Evolutionary conservation across 2,797 vertebrate species (phyloP).

Genomic region (Sebastes nivosus): DNA sequence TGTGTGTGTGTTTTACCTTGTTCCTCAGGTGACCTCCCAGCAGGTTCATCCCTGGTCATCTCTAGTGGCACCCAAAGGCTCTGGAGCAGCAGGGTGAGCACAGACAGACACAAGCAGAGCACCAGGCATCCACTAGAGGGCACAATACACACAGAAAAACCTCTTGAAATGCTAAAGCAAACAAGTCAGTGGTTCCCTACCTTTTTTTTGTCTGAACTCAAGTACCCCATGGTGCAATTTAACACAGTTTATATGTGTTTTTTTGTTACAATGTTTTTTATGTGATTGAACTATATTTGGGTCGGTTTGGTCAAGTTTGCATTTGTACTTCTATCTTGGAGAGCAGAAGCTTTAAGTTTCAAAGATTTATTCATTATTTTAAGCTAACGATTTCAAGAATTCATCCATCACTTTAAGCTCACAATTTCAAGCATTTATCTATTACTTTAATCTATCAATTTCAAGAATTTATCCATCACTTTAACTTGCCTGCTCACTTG

Average conservation of each 20-base stretch:
- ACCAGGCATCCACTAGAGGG: slow-evolving; percentile 78
- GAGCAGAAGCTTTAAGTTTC: not conserved
- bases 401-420: too few relatives aligned
- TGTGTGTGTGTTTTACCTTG: slow-evolving; percentile 51
- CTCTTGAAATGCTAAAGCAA: not conserved
- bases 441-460: too few relatives aligned
- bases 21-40: slow-evolving; percentile 66
- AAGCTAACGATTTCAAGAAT: too few relatives aligned
- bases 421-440: fast-evolving
- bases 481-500: not conserved
- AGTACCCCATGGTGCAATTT: not conserved
- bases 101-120: slow-evolving; percentile 74
- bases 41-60: slow-evolving; percentile 43
- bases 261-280: not conserved
- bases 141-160: slow-evolving; percentile 38
- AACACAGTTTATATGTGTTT: not conserved
- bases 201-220: not conserved
- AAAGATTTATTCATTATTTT: too few relatives aligned
- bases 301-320: not conserved
- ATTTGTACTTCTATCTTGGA: not conserved
- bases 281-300: not conserved
- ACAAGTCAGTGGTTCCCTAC: not conserved
- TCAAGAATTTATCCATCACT: too few relatives aligned
- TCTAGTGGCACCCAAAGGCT: slow-evolving; percentile 74
- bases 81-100: slow-evolving; percentile 76